Conservation (phyloP, 2,113 vertebrate species). For the Brachyhypopomus gauderio region DNA sequence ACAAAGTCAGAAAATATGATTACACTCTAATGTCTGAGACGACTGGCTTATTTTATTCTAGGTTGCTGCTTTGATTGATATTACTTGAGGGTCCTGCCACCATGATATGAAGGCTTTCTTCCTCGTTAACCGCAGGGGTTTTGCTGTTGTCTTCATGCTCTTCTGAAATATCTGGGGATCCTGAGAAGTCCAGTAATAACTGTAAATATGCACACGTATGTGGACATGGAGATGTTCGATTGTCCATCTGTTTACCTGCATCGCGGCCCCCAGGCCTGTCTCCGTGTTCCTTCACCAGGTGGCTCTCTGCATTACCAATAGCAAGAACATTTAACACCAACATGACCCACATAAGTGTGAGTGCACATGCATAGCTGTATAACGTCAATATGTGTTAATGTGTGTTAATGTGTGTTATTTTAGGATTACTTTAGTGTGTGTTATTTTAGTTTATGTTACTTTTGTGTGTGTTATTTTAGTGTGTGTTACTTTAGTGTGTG, state of each 20-base stretch:
- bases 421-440: not conserved
- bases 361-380: not conserved
- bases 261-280: slow-evolving; percentile 61
- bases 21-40: not conserved
- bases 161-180: slow-evolving; percentile 72
- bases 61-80: not conserved
- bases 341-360: not conserved
- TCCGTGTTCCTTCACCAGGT: slow-evolving; percentile 69
- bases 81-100: slow-evolving; percentile 70
- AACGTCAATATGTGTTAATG: not conserved
- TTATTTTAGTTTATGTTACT: not conserved
- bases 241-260: slow-evolving; percentile 33
- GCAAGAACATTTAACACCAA: slow-evolving; percentile 18
- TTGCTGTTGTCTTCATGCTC: slow-evolving; percentile 65
- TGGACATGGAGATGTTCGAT: not conserved
- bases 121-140: slow-evolving; percentile 46
- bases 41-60: not conserved
- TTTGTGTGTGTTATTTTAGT: not conserved
- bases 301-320: slow-evolving; percentile 60
- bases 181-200: slow-evolving; percentile 14
- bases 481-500: too few species aligned
- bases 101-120: slow-evolving; percentile 59
- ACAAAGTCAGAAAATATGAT: slow-evolving; percentile 40
- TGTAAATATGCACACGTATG: slow-evolving; percentile 36
- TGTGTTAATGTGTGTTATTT: too few species aligned